phyloP scores from a whole-genome alignment of 1,140 invertebrate genomes.

The Drosophila lacteicornis region DNA sequence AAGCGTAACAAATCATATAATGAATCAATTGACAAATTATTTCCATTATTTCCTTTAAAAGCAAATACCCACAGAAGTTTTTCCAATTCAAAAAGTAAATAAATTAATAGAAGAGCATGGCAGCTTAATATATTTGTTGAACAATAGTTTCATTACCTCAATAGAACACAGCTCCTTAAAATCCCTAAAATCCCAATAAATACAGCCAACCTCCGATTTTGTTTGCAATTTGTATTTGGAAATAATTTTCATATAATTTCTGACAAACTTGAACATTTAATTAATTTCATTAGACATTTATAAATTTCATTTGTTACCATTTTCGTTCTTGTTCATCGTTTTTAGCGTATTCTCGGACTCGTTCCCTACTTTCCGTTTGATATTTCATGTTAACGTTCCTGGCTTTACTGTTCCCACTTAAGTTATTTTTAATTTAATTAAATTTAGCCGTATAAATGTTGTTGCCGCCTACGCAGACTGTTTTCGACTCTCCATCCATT shows the following conservation, averaged over 20 bases:
- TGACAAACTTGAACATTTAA: slow-evolving; percentile 83
- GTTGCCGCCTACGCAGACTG: background rate
- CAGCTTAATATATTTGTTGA: background rate
- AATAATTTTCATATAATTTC: slow-evolving; percentile 76
- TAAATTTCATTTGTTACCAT: slow-evolving; percentile 80
- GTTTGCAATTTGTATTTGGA: slow-evolving; percentile 58
- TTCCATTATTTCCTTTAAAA: too few relatives aligned
- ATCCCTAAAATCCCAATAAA: background rate
- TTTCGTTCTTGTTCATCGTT: slow-evolving; percentile 58
- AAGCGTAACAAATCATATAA: too few relatives aligned
- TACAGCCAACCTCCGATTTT: background rate
- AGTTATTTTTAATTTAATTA: slow-evolving; percentile 23
- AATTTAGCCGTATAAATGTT: slow-evolving; percentile 21
- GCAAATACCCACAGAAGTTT: too few relatives aligned
- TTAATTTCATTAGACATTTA: slow-evolving; percentile 77
- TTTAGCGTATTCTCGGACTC: slow-evolving; percentile 14
- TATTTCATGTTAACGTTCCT: slow-evolving; percentile 48
- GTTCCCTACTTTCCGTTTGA: slow-evolving; percentile 25
- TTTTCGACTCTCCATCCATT: background rate
- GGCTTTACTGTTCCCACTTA: slow-evolving; percentile 50
- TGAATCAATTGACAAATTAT: too few relatives aligned
- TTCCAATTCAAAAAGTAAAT: background rate
- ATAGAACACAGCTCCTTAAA: background rate
- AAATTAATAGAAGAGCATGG: too few relatives aligned
- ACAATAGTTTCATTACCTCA: too few relatives aligned